Percentiles rank a stretch among this genome's conserved stretches.
Evolutionary conservation across 2,113 vertebrate species (phyloP).

Genomic region (Cynopterus brachyotis): DNA sequence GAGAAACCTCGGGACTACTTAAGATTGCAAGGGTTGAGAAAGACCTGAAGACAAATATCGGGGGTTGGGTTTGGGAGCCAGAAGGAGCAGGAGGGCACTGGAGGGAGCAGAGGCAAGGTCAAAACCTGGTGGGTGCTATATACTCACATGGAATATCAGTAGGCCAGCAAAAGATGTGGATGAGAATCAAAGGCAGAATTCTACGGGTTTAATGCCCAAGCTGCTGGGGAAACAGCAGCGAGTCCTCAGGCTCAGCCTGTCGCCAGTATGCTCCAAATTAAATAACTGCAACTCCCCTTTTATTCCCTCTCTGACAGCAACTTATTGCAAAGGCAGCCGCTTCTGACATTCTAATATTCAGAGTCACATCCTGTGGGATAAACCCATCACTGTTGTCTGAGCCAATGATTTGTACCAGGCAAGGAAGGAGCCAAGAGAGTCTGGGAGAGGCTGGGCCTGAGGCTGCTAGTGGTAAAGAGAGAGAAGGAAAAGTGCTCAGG

Average conservation of each 20-base stretch:
- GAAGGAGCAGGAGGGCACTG: no score
- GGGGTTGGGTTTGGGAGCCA: rapidly evolving
- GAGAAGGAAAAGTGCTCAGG: rapidly evolving
- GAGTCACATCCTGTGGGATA: constrained; percentile 79
- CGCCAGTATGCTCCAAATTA: constrained; percentile 74
- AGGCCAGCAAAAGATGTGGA: neutral
- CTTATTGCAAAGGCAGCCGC: constrained; percentile 73
- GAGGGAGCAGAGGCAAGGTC: no score
- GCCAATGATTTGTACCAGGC: constrained; percentile 70
- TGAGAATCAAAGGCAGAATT: neutral
- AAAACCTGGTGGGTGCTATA: neutral
- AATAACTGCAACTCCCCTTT: constrained; percentile 82
- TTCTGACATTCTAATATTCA: constrained; percentile 85
- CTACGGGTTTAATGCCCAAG: neutral
- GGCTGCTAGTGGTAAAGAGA: neutral
- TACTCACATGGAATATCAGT: rapidly evolving
- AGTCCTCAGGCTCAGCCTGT: neutral
- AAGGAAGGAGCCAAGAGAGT: constrained; percentile 27
- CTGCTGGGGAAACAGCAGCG: neutral
- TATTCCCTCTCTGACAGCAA: constrained; percentile 84
- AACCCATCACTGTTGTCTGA: constrained; percentile 77
- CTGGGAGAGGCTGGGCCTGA: neutral
- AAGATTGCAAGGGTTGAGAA: neutral
- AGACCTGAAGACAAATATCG: neutral
- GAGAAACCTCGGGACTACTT: rapidly evolving